These are phyloP conservation scores for Sinopyrophorus schimmeli DNA, from an alignment of 2,888 invertebrate genomes.

Conservation along the genomic window DNA sequence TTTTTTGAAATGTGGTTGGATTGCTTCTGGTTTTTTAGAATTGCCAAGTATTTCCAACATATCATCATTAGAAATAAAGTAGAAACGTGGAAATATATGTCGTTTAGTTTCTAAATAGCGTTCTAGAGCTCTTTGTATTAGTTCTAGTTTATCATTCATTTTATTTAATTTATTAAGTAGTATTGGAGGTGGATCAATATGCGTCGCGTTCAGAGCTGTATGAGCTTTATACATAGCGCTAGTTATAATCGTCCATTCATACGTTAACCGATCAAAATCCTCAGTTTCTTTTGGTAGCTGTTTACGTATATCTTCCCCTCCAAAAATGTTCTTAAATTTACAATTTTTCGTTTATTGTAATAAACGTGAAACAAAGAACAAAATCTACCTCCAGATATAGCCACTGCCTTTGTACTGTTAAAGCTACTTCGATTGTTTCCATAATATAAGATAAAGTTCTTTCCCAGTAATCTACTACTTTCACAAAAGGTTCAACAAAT, in stretches of 20 bases:
- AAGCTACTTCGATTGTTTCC: constrained; percentile 77
- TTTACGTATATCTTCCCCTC: constrained; percentile 83
- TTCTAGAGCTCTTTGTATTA: constrained; percentile 81
- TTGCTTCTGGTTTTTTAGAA: constrained; percentile 78
- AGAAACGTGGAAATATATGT: constrained; percentile 83
- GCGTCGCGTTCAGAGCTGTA: constrained; percentile 66
- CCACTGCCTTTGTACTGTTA: constrained; percentile 85
- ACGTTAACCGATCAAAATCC: constrained; percentile 74
- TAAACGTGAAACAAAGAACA: too few relatives aligned
- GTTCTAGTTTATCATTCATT: constrained; percentile 77
- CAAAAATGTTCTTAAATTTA: constrained; percentile 76
- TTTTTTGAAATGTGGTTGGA: constrained; percentile 86
- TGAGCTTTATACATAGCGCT: constrained; percentile 57
- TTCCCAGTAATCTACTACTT: constrained; percentile 86
- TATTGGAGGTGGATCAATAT: constrained; percentile 63
- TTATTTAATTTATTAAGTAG: constrained; percentile 69
- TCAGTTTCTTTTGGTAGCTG: constrained; percentile 78
- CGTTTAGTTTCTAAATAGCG: constrained; percentile 86
- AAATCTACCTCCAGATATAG: constrained; percentile 72
- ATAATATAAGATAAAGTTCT: constrained; percentile 77
- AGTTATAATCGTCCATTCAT: constrained; percentile 72
- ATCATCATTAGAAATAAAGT: constrained; percentile 83
- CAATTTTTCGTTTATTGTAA: too few relatives aligned
- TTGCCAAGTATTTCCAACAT: constrained; percentile 84
- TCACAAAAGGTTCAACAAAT: constrained; percentile 83